These are phyloP conservation scores for Myotis daubentonii DNA, from an alignment of 2,797 vertebrate genomes.

Conservation along the genomic window DNA sequence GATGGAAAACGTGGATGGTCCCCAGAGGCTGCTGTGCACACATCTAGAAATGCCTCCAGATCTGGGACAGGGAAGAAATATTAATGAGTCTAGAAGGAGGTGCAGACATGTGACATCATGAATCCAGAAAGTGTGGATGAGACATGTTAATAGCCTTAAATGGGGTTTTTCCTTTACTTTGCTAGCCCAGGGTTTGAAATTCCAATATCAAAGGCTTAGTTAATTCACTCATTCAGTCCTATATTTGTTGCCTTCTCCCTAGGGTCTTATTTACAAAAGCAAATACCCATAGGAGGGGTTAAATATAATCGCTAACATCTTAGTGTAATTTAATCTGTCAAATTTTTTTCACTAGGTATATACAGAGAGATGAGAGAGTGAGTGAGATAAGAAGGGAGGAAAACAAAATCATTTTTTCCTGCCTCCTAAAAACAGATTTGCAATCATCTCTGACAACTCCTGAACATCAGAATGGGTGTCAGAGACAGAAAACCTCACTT, in stretches of 20 bases:
- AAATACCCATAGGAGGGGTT: slow-evolving; percentile 33
- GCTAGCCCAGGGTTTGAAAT: slow-evolving; percentile 31
- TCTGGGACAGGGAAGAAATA: slow-evolving; percentile 10
- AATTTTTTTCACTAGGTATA: slow-evolving; percentile 3
- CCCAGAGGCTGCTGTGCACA: slow-evolving; percentile 36
- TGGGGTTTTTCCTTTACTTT: neutral
- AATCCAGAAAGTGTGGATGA: slow-evolving; percentile 35
- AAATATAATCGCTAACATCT: slow-evolving; percentile 46
- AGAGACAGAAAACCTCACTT: slow-evolving; percentile 14
- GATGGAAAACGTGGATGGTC: slow-evolving; percentile 32
- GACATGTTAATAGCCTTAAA: slow-evolving; percentile 29
- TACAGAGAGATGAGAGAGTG: neutral
- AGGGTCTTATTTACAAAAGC: slow-evolving; percentile 31
- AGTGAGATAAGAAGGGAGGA: neutral
- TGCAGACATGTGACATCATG: neutral
- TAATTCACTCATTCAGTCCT: slow-evolving; percentile 37
- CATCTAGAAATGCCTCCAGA: slow-evolving; percentile 35
- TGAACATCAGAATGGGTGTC: slow-evolving; percentile 28
- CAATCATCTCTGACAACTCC: slow-evolving; percentile 55
- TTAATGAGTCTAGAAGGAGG: neutral
- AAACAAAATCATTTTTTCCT: slow-evolving; percentile 16
- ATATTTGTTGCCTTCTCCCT: neutral
- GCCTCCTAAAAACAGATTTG: slow-evolving; percentile 31
- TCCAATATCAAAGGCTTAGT: neutral
- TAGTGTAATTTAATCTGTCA: slow-evolving; percentile 57